Evolutionary conservation across 2,113 vertebrate genomes (phyloP).

Genomic region (Rhabdornis inornatus): DNA sequence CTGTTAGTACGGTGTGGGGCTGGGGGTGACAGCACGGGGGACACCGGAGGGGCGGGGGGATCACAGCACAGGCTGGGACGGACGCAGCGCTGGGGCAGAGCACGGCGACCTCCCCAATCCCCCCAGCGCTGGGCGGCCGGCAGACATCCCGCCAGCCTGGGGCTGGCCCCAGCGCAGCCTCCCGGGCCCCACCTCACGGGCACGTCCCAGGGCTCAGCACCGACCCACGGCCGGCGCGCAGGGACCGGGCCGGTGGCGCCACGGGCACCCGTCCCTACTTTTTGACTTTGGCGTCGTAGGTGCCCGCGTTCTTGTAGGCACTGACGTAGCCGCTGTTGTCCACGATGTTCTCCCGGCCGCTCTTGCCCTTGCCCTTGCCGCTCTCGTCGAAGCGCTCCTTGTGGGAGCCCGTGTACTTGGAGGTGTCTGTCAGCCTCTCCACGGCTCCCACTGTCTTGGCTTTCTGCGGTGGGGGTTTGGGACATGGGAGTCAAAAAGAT

Average conservation of each 20-base stretch:
- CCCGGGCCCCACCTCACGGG: not conserved
- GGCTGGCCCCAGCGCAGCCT: not conserved
- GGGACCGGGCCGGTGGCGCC: not conserved
- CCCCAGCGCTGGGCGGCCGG: not conserved
- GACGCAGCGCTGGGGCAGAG: not conserved
- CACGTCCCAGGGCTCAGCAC: not conserved
- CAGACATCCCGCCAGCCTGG: not conserved
- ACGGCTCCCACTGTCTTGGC: conserved; percentile 81
- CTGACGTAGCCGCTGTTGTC: conserved; percentile 91
- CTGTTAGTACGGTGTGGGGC: not conserved
- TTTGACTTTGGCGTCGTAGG: conserved; percentile 87
- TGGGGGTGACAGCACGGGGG: not conserved
- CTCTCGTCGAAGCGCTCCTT: conserved; percentile 90
- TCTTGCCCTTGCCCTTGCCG: conserved; percentile 87
- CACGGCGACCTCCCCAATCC: not conserved
- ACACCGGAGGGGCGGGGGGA: not conserved
- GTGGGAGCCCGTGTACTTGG: conserved; percentile 92
- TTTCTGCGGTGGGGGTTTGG: conserved; percentile 75
- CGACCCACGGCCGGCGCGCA: not conserved
- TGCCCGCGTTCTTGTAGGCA: conserved; percentile 90
- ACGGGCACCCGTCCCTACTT: conserved; percentile 34
- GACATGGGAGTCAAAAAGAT: not conserved
- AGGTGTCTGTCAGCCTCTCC: conserved; percentile 89
- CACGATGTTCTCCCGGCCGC: conserved; percentile 87
- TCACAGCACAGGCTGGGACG: not conserved